Conservation (phyloP, 2,113 vertebrate genomes). For the Ranitomeya variabilis region DNA sequence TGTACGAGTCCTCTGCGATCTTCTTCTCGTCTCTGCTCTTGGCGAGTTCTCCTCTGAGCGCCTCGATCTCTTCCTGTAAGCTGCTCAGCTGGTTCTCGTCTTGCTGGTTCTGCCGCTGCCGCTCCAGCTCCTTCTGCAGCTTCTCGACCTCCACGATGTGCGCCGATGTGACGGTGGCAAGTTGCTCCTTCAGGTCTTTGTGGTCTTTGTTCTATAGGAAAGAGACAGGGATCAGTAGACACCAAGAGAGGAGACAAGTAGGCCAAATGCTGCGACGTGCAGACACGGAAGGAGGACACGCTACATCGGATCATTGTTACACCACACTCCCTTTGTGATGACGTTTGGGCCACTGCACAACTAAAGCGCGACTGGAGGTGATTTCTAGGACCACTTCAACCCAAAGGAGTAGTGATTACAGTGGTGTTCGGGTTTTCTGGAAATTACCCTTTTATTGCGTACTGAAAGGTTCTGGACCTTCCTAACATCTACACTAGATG, state of each 20-base stretch:
- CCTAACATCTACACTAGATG: too few species aligned
- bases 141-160: conserved; percentile 77
- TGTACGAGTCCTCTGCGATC: conserved; percentile 77
- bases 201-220: conserved; percentile 81
- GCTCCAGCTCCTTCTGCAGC: conserved; percentile 83
- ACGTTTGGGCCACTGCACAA: background rate
- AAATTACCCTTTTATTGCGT: too few species aligned
- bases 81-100: conserved; percentile 67
- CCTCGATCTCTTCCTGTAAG: conserved; percentile 81
- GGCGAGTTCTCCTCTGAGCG: conserved; percentile 76
- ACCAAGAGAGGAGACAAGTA: background rate
- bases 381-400: too few species aligned
- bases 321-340: background rate
- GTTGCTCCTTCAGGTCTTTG: conserved; percentile 77
- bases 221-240: conserved; percentile 6
- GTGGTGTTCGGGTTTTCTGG: too few species aligned
- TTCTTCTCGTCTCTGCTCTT: conserved; percentile 72
- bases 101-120: conserved; percentile 67
- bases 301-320: background rate
- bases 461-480: too few species aligned
- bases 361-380: background rate
- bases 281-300: background rate
- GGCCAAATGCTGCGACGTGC: background rate
- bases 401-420: too few species aligned
- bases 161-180: conserved; percentile 61